Evolutionary conservation across 2,113 vertebrate species (phyloP).

Genomic region (Hystrix cristata): DNA sequence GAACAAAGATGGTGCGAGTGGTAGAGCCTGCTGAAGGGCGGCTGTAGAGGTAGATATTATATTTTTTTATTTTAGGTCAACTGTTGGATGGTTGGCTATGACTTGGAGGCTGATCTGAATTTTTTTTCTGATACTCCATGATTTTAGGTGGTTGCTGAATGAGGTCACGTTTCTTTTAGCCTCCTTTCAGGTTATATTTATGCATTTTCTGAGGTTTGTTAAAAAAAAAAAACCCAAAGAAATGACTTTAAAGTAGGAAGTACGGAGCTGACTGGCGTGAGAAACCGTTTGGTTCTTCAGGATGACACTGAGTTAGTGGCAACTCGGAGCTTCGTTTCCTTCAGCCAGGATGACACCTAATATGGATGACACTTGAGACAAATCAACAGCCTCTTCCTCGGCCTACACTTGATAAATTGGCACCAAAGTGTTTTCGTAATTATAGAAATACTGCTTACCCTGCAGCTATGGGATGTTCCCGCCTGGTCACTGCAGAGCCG

Average conservation of each 20-base stretch:
- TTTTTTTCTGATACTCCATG: neutral
- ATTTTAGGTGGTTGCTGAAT: neutral
- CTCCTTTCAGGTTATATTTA: neutral
- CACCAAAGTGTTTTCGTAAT: neutral
- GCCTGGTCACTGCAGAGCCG: neutral
- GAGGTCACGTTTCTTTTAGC: neutral
- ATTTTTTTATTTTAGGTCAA: neutral
- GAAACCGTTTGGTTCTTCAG: slow-evolving; percentile 11
- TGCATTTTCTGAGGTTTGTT: neutral
- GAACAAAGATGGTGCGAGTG: neutral
- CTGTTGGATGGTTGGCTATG: neutral
- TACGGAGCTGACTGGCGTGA: neutral
- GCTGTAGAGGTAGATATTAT: neutral
- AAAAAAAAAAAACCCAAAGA: neutral
- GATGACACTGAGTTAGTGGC: neutral
- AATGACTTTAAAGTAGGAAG: neutral
- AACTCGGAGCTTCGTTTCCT: neutral
- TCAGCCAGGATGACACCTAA: neutral
- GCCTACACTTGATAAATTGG: neutral
- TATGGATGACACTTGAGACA: neutral
- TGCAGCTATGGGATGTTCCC: neutral
- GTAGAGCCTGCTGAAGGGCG: neutral
- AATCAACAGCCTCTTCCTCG: neutral
- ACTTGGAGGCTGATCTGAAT: neutral
- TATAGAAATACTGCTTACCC: neutral